Evolutionary conservation across 2,797 vertebrate species (phyloP), one percentile per base, ranked within the genome.

Genomic region (Coendou prehensilis): DNA sequence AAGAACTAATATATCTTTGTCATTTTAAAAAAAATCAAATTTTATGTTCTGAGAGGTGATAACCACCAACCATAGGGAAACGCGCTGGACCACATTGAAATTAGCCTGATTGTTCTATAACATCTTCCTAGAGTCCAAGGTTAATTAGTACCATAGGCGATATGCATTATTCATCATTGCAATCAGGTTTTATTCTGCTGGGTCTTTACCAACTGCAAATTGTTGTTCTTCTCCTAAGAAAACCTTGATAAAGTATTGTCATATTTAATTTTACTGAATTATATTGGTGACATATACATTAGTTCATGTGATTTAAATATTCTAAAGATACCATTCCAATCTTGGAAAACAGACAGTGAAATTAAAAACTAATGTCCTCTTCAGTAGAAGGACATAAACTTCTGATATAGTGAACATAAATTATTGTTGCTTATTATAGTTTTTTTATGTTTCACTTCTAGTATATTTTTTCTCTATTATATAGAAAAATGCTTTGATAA

Each of bases 71-170:
- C 97, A 96, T 75, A 97, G 97, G 97, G 98, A 98, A 97, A 95
- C 96, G 45, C 86, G 41, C 98, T 20, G 52, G 97, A 93, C 97
- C 94, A 97, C 97, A 88, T 97, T 98, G 91, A 98, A 95, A 98
- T 98, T 98, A 98, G 98, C 96, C 95, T 98, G 97, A 98, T 98
- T 98, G 97, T 98, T 98, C 97, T 85, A 9, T 95, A 96, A 78
- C 98, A 97, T 97, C 97, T 98, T 98, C 78, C 90, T 95, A 86
- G 96, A 98, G 95, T 97, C 96, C 97, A 98, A 98, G 98, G 98
- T 98, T 99, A 98, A 98, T 98, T 98, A 98, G 97, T 96, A 98
- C 98, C 95, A 97, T 98, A 97, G 98, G 98, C 96, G 37, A 95
- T 93, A 98, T 98, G 95, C 97, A 98, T 98, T 98, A 98, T 98